Evolutionary conservation across 2,888 invertebrate genomes (phyloP).

Genomic region (Chirona hameri): DNA sequence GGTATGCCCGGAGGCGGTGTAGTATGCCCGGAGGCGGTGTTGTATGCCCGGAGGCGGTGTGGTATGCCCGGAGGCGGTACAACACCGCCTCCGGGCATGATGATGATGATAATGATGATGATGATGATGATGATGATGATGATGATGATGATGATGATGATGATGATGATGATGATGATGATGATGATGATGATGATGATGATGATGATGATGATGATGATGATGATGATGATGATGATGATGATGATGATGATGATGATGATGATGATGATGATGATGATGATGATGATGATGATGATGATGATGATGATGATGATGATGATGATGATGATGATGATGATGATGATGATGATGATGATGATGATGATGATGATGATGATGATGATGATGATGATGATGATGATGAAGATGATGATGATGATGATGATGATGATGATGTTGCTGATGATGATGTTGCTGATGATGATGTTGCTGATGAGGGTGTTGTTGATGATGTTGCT

Average conservation of each 20-base stretch:
- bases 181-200: conserved; percentile 22
- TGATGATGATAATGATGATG: too few species aligned
- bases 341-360: conserved; percentile 22
- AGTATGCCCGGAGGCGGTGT: too few species aligned
- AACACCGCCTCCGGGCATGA: too few species aligned
- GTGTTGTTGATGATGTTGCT: too few species aligned
- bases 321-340: conserved; percentile 22
- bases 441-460: too few species aligned
- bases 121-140: conserved; percentile 22
- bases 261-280: conserved; percentile 22
- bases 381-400: conserved; percentile 22
- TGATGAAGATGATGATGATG: conserved; percentile 12
- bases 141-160: conserved; percentile 22
- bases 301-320: conserved; percentile 22
- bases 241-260: conserved; percentile 11
- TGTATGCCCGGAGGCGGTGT: too few species aligned
- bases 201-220: conserved; percentile 22
- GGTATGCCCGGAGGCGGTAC: too few species aligned
- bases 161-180: conserved; percentile 22
- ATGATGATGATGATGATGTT: too few species aligned
- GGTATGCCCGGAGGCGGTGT: too few species aligned
- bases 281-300: conserved; percentile 22
- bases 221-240: conserved; percentile 22
- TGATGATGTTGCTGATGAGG: too few species aligned
- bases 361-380: conserved; percentile 22